Evolutionary conservation across 2,797 vertebrate genomes (phyloP), one percentile per base, ranked within the genome.

Genomic region (Eulemur coronatus): DNA sequence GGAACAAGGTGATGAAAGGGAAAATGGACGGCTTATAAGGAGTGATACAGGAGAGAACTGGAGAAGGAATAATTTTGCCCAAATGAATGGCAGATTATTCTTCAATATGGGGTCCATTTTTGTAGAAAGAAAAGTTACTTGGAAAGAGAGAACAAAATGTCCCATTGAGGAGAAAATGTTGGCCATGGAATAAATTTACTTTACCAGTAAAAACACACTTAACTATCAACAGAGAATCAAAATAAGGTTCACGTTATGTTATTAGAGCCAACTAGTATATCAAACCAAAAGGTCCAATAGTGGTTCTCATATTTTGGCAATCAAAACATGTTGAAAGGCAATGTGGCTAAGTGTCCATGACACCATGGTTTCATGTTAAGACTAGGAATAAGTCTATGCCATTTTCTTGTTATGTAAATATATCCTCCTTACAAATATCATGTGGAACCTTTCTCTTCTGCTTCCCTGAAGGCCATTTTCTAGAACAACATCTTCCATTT

Each of bases 121-220:
- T 33, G 2, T 75, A 81, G 26, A 61, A 67, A 84, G 20, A 89
- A 50, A 67, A 78, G 52, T 46, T 84, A 33, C n/a, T 63, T 90
- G 26, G 26, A 91, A 84, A 95, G 65, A 69, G 57, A 43, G 26
- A 81, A 88, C 8, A 73, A 91, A 94, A 94, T 72, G 20, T 81
- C 18, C 28, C 67, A 48, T 24, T 81, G 57, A 87, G 26, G 35
- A 86, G 22, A 76, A 85, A 96, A 94, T 7, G 14, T 43, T 72
- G 20, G 15, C 10, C 70, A 50, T 46, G 6, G 72, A 63, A 79
- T 94, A 96, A 94, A 96, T 80, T 82, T 24, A 86, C 35, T 94
- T 95, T 80, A 63, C 38, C 20, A 67, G 28, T 89, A 72, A 91
- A 89, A 89, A 52, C 8, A 75, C 26, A 67, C 72, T 92, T 94